Percentiles rank a stretch among this genome's conserved stretches.
Conservation (phyloP, 2,113 vertebrate species). For the Piprites chloris region DNA sequence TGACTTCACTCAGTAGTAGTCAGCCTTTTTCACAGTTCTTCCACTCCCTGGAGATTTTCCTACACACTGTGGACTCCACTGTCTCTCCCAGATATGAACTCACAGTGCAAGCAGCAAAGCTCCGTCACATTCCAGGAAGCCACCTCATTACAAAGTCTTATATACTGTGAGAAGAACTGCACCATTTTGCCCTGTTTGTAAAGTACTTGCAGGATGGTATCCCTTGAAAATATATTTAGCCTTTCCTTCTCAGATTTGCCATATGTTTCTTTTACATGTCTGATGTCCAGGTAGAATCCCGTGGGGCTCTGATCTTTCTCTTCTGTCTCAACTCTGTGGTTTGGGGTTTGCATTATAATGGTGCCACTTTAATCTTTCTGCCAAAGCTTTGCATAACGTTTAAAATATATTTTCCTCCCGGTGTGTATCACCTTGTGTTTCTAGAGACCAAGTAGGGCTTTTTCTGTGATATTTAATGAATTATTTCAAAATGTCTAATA, state of each 20-base stretch:
- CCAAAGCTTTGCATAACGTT: not conserved
- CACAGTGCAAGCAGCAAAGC: not conserved
- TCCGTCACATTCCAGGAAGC: not conserved
- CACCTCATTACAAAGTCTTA: not conserved
- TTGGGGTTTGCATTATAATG: not conserved
- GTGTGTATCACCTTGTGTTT: not conserved
- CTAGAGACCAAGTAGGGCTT: not conserved
- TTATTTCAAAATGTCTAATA: not conserved
- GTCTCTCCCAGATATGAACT: not conserved
- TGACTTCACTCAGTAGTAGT: not conserved
- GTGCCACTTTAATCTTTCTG: not conserved
- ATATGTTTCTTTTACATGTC: not conserved
- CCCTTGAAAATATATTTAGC: not conserved
- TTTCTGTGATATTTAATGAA: not conserved
- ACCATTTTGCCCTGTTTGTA: not conserved
- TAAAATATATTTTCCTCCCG: not conserved
- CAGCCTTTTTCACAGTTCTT: not conserved
- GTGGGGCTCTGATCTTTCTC: not conserved
- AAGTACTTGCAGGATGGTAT: not conserved
- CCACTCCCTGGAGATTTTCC: not conserved
- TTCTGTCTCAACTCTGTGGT: not conserved
- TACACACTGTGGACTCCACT: rapidly evolving
- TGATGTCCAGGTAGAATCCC: not conserved
- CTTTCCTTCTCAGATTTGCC: not conserved
- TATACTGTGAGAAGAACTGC: not conserved